Conservation (phyloP, 2,888 invertebrate genomes). For the Drosophila bunnanda region DNA sequence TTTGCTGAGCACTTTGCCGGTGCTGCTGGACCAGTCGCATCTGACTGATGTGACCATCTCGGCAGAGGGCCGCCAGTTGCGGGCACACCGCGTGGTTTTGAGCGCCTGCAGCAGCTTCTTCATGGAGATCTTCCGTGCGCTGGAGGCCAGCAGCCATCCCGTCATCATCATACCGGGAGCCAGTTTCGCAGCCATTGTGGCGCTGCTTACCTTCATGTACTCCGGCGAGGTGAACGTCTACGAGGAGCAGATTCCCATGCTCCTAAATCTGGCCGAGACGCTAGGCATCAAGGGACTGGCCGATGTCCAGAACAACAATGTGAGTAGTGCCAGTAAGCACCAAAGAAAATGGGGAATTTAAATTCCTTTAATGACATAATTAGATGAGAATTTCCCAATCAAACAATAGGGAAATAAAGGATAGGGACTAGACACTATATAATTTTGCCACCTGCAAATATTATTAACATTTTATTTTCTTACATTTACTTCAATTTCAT, state of each 20-base stretch:
- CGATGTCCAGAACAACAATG: slow-evolving; percentile 89
- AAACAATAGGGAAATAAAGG: neutral
- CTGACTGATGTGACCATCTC: slow-evolving; percentile 94
- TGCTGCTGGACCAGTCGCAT: slow-evolving; percentile 91
- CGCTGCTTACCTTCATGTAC: slow-evolving; percentile 94
- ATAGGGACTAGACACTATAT: too few species aligned
- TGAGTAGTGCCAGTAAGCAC: slow-evolving; percentile 84
- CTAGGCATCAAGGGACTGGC: slow-evolving; percentile 93
- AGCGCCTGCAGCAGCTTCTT: slow-evolving; percentile 97
- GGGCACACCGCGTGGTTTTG: slow-evolving; percentile 93
- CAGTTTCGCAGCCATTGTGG: slow-evolving; percentile 85
- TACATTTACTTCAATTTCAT: too few species aligned
- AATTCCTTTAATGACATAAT: neutral
- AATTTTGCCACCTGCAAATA: too few species aligned
- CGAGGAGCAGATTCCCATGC: slow-evolving; percentile 90
- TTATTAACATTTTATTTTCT: too few species aligned
- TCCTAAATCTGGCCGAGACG: slow-evolving; percentile 91
- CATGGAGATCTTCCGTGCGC: slow-evolving; percentile 90
- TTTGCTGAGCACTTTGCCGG: slow-evolving; percentile 91
- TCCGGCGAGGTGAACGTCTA: slow-evolving; percentile 94
- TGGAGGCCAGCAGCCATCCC: slow-evolving; percentile 84
- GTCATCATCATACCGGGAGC: slow-evolving; percentile 85
- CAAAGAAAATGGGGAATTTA: neutral
- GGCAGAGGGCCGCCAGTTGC: slow-evolving; percentile 92
- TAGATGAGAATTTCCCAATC: neutral